Evolutionary conservation across 1,140 invertebrate species (phyloP).

Genomic region (Drosophila dunni): DNA sequence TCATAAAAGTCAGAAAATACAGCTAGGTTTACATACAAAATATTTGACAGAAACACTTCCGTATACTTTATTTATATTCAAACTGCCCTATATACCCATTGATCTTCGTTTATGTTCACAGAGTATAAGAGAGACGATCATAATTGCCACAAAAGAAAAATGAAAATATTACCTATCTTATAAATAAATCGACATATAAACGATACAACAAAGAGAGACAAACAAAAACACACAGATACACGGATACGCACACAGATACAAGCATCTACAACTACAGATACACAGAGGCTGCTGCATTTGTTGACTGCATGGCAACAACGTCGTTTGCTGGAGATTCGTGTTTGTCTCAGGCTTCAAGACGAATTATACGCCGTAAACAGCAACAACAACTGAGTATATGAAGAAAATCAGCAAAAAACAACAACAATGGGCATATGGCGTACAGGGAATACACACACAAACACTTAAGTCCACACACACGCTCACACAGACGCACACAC

Average conservation of each 20-base stretch:
- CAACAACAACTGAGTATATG: conserved; percentile 26
- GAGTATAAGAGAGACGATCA: conserved; percentile 17
- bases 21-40: too few species aligned
- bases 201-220: neutral
- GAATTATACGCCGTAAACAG: conserved; percentile 14
- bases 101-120: neutral
- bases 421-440: neutral
- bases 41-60: too few species aligned
- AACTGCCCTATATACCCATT: neutral
- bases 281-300: conserved; percentile 29
- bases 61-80: neutral
- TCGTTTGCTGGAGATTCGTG: conserved; percentile 13
- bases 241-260: neutral
- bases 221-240: conserved; percentile 14
- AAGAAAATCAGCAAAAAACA: conserved; percentile 28
- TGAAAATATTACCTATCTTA: conserved; percentile 23
- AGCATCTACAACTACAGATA: neutral
- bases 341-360: conserved; percentile 25
- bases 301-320: conserved; percentile 38
- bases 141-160: conserved; percentile 21
- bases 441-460: conserved; percentile 9
- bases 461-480: neutral
- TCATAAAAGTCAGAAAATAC: too few species aligned
- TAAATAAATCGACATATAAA: conserved; percentile 24
- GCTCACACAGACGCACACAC: conserved; percentile 3